Evolutionary conservation across 1,140 invertebrate genomes (phyloP).

Genomic region (Diachasmimorpha longicaudata): DNA sequence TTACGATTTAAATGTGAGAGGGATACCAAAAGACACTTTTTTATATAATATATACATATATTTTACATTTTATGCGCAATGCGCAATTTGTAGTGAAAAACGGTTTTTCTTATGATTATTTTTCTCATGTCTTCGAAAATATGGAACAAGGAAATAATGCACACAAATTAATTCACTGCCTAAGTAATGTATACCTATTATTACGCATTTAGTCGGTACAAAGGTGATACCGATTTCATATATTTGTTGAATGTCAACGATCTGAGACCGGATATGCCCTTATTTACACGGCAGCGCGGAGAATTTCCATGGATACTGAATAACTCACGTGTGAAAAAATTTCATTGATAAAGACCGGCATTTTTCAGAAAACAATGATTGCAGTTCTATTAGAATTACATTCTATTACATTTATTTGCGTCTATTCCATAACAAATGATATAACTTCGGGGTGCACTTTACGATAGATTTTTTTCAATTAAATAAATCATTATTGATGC

Average conservation of each 20-base stretch:
- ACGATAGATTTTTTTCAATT: too few relatives aligned
- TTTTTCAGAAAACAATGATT: too few relatives aligned
- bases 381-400: too few relatives aligned
- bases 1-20: constrained; percentile 29
- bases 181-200: background rate
- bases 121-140: background rate
- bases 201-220: background rate
- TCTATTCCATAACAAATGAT: too few relatives aligned
- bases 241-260: constrained; percentile 4
- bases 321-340: background rate
- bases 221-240: background rate
- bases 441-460: too few relatives aligned
- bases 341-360: too few relatives aligned
- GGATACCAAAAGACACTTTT: constrained; percentile 45
- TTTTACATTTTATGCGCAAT: constrained; percentile 43
- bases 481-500: too few relatives aligned
- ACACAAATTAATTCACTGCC: background rate
- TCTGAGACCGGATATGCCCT: constrained; percentile 7
- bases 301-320: constrained; percentile 7
- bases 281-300: background rate
- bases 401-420: too few relatives aligned
- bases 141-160: background rate
- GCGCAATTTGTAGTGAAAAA: constrained; percentile 18
- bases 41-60: constrained; percentile 37
- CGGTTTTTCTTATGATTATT: background rate